Conservation (phyloP, 2,797 vertebrate species). For the Gallinago solitaria region DNA sequence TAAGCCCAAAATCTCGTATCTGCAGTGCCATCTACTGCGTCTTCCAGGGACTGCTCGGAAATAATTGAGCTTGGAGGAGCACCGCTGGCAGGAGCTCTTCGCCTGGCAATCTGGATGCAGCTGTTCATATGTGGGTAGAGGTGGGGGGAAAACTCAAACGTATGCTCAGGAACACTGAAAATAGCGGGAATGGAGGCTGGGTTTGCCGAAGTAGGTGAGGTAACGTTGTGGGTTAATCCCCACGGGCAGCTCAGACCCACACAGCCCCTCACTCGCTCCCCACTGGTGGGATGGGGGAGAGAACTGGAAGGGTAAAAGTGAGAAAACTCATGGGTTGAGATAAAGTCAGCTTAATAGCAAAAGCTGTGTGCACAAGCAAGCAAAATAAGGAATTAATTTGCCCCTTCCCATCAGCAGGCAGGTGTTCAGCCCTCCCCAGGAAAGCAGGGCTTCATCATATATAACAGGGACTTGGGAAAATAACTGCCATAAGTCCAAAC, state of each 20-base stretch:
- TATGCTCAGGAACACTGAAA: not conserved
- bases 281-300: rapidly evolving
- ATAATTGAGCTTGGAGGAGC: not conserved
- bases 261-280: rapidly evolving
- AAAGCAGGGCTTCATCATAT: not conserved
- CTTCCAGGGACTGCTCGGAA: conserved; percentile 9
- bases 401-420: rapidly evolving
- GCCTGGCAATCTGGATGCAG: not conserved
- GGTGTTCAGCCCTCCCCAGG: not conserved
- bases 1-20: not conserved
- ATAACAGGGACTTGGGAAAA: rapidly evolving
- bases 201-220: not conserved
- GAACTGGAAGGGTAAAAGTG: not conserved
- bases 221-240: not conserved
- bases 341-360: not conserved
- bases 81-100: not conserved
- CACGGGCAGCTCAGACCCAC: not conserved
- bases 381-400: not conserved
- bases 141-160: rapidly evolving
- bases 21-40: conserved; percentile 60
- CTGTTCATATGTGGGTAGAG: not conserved
- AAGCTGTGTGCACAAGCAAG: not conserved
- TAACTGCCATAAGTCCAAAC: rapidly evolving
- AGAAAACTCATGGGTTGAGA: not conserved
- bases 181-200: not conserved